A percentile compares a stretch with the other conserved stretches of the same genome.
Evolutionary conservation across 2,113 vertebrate species (phyloP).

Genomic region (Crotalus tigris): DNA sequence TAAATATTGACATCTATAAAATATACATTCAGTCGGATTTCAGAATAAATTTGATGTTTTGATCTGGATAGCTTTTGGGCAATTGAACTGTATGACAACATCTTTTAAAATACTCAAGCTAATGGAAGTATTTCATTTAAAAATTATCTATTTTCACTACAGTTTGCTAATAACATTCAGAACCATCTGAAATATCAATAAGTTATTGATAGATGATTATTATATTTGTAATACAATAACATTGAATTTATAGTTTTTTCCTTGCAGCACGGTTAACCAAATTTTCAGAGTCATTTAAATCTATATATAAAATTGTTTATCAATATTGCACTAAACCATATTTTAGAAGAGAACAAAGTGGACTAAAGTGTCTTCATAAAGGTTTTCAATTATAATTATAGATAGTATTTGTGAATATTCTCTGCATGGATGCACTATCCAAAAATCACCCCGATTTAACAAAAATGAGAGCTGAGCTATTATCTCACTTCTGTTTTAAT

Average conservation of each 20-base stretch:
- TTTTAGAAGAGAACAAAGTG: slow-evolving; percentile 35
- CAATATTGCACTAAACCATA: slow-evolving; percentile 24
- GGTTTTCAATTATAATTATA: slow-evolving; percentile 56
- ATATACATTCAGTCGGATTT: neutral
- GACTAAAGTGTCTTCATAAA: slow-evolving; percentile 53
- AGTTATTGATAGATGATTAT: slow-evolving; percentile 7
- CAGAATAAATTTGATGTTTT: neutral
- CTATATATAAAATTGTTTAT: neutral
- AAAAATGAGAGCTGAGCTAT: slow-evolving; percentile 56
- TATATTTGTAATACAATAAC: slow-evolving; percentile 17
- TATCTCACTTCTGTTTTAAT: slow-evolving; percentile 63
- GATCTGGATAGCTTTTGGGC: neutral
- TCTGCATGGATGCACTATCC: slow-evolving; percentile 54
- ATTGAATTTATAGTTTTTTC: slow-evolving; percentile 18
- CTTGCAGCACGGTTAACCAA: neutral
- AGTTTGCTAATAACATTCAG: slow-evolving; percentile 23
- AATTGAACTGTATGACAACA: neutral
- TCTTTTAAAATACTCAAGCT: slow-evolving; percentile 4
- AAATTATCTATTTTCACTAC: slow-evolving; percentile 30
- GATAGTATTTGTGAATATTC: slow-evolving; percentile 61
- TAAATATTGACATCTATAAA: neutral
- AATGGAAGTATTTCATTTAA: slow-evolving; percentile 3
- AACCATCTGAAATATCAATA: slow-evolving; percentile 23
- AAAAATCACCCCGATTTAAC: slow-evolving; percentile 59
- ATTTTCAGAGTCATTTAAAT: slow-evolving; percentile 31